phyloP scores from a whole-genome alignment of 1,140 invertebrate species.

The Pararge aegeria region DNA sequence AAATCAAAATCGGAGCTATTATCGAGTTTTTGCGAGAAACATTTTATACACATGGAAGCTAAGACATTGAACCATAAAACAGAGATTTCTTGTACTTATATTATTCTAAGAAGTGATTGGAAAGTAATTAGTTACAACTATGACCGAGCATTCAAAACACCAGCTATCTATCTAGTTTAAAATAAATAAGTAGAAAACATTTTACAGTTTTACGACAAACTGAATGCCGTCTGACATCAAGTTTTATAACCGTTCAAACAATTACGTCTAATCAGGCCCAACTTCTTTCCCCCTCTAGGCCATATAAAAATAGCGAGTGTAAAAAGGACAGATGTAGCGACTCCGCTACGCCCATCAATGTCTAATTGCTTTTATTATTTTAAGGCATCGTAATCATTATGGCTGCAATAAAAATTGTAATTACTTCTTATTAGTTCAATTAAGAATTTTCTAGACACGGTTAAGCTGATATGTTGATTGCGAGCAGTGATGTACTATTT shows the following conservation, averaged over 20 bases:
- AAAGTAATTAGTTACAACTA: neutral
- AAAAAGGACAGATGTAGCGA: slow-evolving; percentile 50
- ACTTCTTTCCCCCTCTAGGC: slow-evolving; percentile 41
- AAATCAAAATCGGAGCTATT: no score
- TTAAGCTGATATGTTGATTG: slow-evolving; percentile 72
- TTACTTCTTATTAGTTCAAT: slow-evolving; percentile 79
- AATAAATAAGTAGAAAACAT: slow-evolving; percentile 56
- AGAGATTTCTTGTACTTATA: no score
- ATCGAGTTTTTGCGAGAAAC: no score
- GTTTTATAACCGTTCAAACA: slow-evolving; percentile 78
- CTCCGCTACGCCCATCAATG: slow-evolving; percentile 72
- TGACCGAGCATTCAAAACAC: neutral
- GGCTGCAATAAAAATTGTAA: slow-evolving; percentile 78
- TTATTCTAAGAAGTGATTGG: neutral
- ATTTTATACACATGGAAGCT: no score
- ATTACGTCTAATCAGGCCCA: slow-evolving; percentile 72
- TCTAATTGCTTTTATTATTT: slow-evolving; percentile 80
- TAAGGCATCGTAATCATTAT: slow-evolving; percentile 79
- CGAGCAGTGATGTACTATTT: slow-evolving; percentile 53
- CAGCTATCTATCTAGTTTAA: slow-evolving; percentile 35
- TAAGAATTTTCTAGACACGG: slow-evolving; percentile 78
- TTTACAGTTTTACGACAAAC: slow-evolving; percentile 72
- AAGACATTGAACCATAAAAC: no score
- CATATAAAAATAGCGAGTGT: slow-evolving; percentile 27
- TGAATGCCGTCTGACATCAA: slow-evolving; percentile 73